phyloP scores from a whole-genome alignment of 2,888 invertebrate genomes.

The Campoplex capitator region DNA sequence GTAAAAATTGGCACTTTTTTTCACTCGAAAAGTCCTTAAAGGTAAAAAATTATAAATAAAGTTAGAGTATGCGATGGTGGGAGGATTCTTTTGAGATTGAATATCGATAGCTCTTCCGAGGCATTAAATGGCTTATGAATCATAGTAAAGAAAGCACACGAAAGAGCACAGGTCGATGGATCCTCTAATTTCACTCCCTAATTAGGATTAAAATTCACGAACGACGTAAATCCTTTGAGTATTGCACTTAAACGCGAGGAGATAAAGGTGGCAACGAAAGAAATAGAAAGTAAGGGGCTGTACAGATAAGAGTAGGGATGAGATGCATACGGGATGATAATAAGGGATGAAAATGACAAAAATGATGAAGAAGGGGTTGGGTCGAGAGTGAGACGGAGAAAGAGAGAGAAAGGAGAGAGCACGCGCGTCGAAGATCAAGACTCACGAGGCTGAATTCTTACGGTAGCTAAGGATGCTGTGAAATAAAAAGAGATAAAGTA shows the following conservation, averaged over 20 bases:
- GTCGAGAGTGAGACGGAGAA: conserved; percentile 55
- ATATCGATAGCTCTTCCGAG: neutral
- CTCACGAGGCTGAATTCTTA: conserved; percentile 46
- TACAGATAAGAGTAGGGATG: conserved; percentile 12
- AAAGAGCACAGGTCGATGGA: neutral
- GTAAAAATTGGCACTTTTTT: conserved; percentile 27
- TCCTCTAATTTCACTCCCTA: conserved; percentile 2
- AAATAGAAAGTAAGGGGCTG: neutral
- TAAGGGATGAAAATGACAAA: conserved; percentile 51
- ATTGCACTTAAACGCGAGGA: neutral
- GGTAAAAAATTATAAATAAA: neutral
- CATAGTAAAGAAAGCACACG: neutral
- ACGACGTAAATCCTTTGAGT: conserved; percentile 11
- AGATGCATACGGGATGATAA: conserved; percentile 50
- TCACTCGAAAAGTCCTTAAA: neutral
- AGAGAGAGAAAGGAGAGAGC: conserved; percentile 60
- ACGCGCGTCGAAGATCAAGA: conserved; percentile 66
- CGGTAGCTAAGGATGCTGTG: conserved; percentile 10
- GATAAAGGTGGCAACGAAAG: neutral
- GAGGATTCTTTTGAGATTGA: neutral
- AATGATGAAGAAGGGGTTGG: conserved; percentile 71
- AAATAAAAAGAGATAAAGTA: neutral
- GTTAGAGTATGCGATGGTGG: neutral
- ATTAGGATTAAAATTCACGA: neutral
- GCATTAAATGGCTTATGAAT: neutral